Conservation (phyloP, 2,888 invertebrate species). For the Leptarthrus brevirostris region DNA sequence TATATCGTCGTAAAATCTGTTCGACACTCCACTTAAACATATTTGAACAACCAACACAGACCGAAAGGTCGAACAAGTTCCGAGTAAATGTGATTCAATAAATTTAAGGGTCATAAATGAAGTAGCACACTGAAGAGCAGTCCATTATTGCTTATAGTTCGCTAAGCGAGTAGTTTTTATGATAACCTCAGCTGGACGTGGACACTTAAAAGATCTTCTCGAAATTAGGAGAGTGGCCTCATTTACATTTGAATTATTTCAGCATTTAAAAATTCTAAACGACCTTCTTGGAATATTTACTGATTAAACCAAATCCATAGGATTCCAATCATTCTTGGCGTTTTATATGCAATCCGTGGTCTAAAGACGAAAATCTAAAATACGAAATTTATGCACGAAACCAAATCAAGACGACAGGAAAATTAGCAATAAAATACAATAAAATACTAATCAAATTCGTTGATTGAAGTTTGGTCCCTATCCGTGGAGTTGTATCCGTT, state of each 20-base stretch:
- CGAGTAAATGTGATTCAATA: not conserved
- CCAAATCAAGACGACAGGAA: slow-evolving; percentile 1
- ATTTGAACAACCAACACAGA: too few relatives aligned
- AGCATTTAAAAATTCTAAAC: not conserved
- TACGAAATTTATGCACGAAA: slow-evolving; percentile 8
- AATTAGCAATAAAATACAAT: slow-evolving; percentile 13
- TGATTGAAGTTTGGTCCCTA: slow-evolving; percentile 1
- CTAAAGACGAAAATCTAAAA: not conserved
- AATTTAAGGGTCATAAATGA: slow-evolving; percentile 14
- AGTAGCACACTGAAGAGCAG: not conserved
- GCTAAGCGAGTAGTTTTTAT: not conserved
- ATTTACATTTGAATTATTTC: slow-evolving; percentile 17
- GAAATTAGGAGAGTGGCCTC: slow-evolving; percentile 15
- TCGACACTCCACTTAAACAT: not conserved
- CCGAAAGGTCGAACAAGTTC: too few relatives aligned
- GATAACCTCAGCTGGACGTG: not conserved
- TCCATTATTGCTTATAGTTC: not conserved
- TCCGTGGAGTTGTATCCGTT: not conserved
- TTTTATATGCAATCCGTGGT: not conserved
- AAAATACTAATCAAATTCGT: slow-evolving; percentile 2
- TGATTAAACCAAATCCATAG: slow-evolving; percentile 14
- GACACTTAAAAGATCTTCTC: not conserved
- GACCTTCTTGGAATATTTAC: slow-evolving; percentile 3
- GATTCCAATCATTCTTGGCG: slow-evolving; percentile 1
- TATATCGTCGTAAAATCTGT: too few relatives aligned